These are phyloP conservation scores for Rhodeus uyekii DNA, from an alignment of 2,797 vertebrate genomes.

Conservation along the genomic window DNA sequence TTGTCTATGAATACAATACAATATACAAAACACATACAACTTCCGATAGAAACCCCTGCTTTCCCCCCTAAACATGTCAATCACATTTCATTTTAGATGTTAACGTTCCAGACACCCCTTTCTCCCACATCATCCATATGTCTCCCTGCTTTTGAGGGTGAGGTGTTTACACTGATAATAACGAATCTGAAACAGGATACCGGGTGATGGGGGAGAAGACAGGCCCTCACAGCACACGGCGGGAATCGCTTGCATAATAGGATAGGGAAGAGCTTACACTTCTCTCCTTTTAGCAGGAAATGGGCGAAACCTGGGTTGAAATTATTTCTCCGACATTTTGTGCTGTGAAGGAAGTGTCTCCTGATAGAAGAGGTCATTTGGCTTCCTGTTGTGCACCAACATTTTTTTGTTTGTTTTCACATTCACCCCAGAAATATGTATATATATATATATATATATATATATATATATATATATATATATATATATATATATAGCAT, in stretches of 20 bases:
- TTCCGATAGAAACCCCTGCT: not conserved
- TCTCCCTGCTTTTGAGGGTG: slow-evolving; percentile 4
- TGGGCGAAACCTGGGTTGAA: slow-evolving; percentile 86
- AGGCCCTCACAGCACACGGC: slow-evolving; percentile 49
- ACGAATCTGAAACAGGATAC: slow-evolving; percentile 26
- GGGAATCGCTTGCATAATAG: slow-evolving; percentile 64
- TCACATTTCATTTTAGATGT: slow-evolving; percentile 7
- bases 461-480: too few relatives aligned
- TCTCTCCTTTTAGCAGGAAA: slow-evolving; percentile 86
- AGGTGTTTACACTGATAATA: slow-evolving; percentile 20
- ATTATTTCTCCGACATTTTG: slow-evolving; percentile 85
- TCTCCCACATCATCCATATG: not conserved
- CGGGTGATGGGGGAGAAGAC: slow-evolving; percentile 51
- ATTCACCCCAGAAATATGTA: not conserved
- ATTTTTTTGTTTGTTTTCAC: slow-evolving; percentile 67
- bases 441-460: too few relatives aligned
- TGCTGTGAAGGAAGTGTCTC: slow-evolving; percentile 87
- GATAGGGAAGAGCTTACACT: slow-evolving; percentile 72
- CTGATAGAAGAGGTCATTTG: slow-evolving; percentile 86
- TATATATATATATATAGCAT: not conserved
- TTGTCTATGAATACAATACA: not conserved
- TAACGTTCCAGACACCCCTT: slow-evolving; percentile 2
- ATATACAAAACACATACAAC: not conserved
- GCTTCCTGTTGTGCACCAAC: slow-evolving; percentile 92
- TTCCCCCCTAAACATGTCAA: not conserved